phyloP scores from a whole-genome alignment of 1,140 invertebrate genomes.

The Phortica variegata region DNA sequence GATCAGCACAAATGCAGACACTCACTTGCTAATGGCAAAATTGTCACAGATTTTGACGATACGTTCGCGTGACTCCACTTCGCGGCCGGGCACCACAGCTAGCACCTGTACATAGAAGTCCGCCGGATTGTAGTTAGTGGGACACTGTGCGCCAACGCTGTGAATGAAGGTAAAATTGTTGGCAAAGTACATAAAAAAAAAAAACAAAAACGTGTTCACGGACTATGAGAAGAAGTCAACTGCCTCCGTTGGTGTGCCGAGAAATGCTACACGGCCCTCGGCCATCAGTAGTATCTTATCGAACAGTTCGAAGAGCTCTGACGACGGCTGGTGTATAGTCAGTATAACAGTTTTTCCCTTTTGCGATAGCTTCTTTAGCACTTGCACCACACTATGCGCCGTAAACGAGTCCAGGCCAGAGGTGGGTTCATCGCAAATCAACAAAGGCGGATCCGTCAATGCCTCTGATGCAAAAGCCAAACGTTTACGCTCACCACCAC shows the following conservation, averaged over 20 bases:
- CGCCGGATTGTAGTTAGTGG: slow-evolving; percentile 90
- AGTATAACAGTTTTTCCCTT: slow-evolving; percentile 90
- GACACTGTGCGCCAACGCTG: slow-evolving; percentile 75
- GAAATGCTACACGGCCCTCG: slow-evolving; percentile 87
- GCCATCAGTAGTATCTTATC: slow-evolving; percentile 88
- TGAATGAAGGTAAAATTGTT: not conserved
- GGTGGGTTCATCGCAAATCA: slow-evolving; percentile 98
- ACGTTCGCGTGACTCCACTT: slow-evolving; percentile 71
- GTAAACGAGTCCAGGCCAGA: slow-evolving; percentile 84
- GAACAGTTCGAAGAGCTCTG: slow-evolving; percentile 90
- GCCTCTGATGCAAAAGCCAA: slow-evolving; percentile 96
- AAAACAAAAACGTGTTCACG: slow-evolving; percentile 38
- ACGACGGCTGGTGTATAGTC: slow-evolving; percentile 96
- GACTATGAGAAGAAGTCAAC: slow-evolving; percentile 81
- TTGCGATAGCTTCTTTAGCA: slow-evolving; percentile 75
- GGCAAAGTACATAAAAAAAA: too few species aligned
- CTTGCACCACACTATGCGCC: slow-evolving; percentile 85
- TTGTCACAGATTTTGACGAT: slow-evolving; percentile 78
- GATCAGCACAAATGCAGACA: not conserved
- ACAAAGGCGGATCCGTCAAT: slow-evolving; percentile 88
- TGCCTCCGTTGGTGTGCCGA: slow-evolving; percentile 79
- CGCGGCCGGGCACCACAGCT: slow-evolving; percentile 81
- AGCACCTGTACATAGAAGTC: slow-evolving; percentile 93
- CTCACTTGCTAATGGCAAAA: slow-evolving; percentile 64
- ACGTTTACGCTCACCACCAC: slow-evolving; percentile 93